Percentiles rank a stretch among this genome's conserved stretches.
Conservation (phyloP, 2,797 vertebrate genomes). For the Gallinago solitaria region DNA sequence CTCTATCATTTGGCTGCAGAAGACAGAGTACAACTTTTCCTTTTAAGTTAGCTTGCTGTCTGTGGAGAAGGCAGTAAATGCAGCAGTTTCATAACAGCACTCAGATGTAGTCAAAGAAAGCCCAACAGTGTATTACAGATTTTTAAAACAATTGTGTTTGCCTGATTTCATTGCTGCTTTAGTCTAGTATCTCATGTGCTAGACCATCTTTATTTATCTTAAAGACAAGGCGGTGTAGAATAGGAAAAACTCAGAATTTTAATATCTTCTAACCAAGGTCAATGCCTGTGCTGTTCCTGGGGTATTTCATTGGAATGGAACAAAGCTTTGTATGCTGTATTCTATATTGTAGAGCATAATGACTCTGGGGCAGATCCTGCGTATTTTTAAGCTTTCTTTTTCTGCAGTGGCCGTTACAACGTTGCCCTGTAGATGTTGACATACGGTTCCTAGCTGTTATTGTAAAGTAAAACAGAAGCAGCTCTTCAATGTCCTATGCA, state of each 20-base stretch:
- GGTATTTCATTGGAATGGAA: neutral
- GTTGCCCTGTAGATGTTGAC: neutral
- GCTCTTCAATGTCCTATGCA: neutral
- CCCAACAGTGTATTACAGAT: neutral
- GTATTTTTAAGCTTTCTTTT: neutral
- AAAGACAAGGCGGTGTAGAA: neutral
- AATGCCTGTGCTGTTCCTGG: neutral
- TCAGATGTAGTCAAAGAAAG: neutral
- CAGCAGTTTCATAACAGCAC: neutral
- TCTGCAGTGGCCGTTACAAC: accelerated
- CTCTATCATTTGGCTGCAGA: neutral
- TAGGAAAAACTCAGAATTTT: neutral
- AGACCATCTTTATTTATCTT: neutral
- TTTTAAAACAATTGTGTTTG: conserved; percentile 16
- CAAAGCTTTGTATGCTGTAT: neutral
- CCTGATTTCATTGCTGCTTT: neutral
- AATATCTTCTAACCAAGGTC: neutral
- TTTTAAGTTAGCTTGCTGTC: neutral
- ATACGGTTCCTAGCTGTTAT: neutral
- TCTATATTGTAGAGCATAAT: neutral
- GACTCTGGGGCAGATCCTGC: neutral
- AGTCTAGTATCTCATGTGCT: neutral
- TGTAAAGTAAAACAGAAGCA: neutral
- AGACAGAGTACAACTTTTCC: neutral
- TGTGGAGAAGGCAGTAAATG: neutral